phyloP scores from a whole-genome alignment of 2,113 vertebrate genomes.

The Xyliphius kryptos region DNA sequence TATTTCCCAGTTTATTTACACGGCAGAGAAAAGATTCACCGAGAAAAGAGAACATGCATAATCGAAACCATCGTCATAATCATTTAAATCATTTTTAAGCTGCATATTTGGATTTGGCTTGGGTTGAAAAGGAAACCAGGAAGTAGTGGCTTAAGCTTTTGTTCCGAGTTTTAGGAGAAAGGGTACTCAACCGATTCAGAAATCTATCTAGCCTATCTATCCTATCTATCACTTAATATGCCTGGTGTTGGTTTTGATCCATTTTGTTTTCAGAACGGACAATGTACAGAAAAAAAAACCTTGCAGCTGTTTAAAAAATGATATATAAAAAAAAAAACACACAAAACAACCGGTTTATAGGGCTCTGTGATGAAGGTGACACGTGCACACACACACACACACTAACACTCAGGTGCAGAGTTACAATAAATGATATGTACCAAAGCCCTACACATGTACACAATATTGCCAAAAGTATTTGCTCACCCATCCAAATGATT shows the following conservation, averaged over 20 bases:
- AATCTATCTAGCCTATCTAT: too few relatives aligned
- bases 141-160: conserved; percentile 1
- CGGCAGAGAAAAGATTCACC: conserved; percentile 63
- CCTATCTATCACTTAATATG: too few relatives aligned
- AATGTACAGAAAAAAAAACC: too few relatives aligned
- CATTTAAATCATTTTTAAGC: conserved; percentile 51
- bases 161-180: conserved; percentile 22
- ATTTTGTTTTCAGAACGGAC: too few relatives aligned
- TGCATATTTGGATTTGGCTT: conserved; percentile 49
- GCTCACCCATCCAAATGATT: too few relatives aligned
- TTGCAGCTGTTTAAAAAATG: conserved; percentile 39
- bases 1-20: conserved; percentile 53
- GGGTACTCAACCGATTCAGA: conserved; percentile 30
- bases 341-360: conserved; percentile 13
- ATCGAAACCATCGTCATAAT: too few relatives aligned
- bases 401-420: conserved; percentile 45
- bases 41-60: conserved; percentile 73
- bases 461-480: too few relatives aligned
- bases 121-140: conserved; percentile 24
- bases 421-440: conserved; percentile 43
- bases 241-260: too few relatives aligned
- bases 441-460: conserved; percentile 27
- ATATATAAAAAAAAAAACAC: too few relatives aligned
- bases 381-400: conserved; percentile 40
- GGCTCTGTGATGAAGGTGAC: conserved; percentile 30